Conservation (phyloP, 2,113 vertebrate genomes). For the Malurus melanocephalus region DNA sequence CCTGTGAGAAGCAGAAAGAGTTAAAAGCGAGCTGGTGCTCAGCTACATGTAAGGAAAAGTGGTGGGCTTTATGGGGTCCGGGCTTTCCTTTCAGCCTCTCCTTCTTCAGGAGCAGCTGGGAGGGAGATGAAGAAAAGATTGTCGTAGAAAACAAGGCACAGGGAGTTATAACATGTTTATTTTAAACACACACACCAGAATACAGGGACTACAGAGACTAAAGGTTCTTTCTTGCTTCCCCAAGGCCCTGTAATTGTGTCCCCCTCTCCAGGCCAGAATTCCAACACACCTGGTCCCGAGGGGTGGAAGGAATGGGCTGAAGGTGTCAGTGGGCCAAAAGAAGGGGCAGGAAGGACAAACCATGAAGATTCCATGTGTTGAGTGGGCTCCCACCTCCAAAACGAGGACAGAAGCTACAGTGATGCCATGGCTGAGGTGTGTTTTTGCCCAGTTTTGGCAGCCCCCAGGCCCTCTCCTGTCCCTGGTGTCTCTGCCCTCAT, state of each 20-base stretch:
- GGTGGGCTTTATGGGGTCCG: fast-evolving
- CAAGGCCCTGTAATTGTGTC: background rate
- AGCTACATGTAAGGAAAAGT: background rate
- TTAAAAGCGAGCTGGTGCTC: background rate
- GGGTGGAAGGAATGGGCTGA: background rate
- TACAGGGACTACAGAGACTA: background rate
- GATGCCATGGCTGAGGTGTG: background rate
- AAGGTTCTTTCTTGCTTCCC: background rate
- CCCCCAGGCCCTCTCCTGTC: background rate
- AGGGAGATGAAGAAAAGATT: background rate
- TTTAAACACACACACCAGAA: background rate
- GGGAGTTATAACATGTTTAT: background rate
- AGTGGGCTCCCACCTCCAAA: background rate
- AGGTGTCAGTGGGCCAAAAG: background rate
- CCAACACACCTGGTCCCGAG: background rate
- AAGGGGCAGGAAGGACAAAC: background rate
- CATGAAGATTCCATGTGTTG: fast-evolving
- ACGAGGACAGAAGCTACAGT: background rate
- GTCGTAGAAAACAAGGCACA: background rate
- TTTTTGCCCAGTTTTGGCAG: background rate
- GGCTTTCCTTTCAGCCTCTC: background rate
- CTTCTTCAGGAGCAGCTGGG: background rate
- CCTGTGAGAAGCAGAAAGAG: background rate
- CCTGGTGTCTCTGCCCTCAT: background rate
- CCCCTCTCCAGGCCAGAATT: background rate